Percentiles rank a stretch among this genome's conserved stretches.
Evolutionary conservation across 2,888 invertebrate species (phyloP).

Genomic region (Cetonia aurata): DNA sequence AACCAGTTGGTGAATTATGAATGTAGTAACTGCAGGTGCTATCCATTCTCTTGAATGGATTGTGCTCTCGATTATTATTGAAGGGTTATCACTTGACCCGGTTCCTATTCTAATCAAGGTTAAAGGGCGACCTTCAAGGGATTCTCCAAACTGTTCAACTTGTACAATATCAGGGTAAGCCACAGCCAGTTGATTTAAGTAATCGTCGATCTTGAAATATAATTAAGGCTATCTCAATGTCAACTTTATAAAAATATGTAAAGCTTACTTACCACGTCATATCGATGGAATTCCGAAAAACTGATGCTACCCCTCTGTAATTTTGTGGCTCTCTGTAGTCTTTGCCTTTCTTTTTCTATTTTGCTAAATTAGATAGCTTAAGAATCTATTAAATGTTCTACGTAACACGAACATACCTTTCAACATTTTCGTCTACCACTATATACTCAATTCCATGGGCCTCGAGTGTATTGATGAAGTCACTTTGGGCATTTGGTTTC

Average conservation of each 20-base stretch:
- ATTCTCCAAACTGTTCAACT: constrained; percentile 70
- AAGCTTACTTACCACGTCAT: constrained; percentile 49
- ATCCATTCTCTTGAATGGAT: constrained; percentile 80
- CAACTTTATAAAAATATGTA: too few relatives aligned
- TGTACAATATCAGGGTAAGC: constrained; percentile 67
- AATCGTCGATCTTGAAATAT: constrained; percentile 57
- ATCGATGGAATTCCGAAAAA: constrained; percentile 67
- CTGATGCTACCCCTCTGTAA: constrained; percentile 62
- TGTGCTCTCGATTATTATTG: constrained; percentile 71
- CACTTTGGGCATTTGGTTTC: constrained; percentile 13
- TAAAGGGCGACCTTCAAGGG: constrained; percentile 65
- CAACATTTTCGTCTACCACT: constrained; percentile 67
- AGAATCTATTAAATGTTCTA: constrained; percentile 56
- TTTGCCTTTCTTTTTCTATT: constrained; percentile 31
- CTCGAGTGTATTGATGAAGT: constrained; percentile 57
- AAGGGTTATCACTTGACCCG: constrained; percentile 63
- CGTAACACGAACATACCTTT: constrained; percentile 59
- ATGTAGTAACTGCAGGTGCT: constrained; percentile 72
- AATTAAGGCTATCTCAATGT: too few relatives aligned
- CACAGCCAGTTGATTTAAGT: constrained; percentile 67
- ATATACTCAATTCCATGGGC: constrained; percentile 63
- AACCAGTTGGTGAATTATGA: constrained; percentile 72
- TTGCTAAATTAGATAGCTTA: constrained; percentile 63
- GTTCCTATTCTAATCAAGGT: constrained; percentile 70
- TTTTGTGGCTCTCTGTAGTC: constrained; percentile 55